These are phyloP conservation scores for Atractosteus spatula DNA, from an alignment of 2,113 vertebrate species.

Conservation along the genomic window DNA sequence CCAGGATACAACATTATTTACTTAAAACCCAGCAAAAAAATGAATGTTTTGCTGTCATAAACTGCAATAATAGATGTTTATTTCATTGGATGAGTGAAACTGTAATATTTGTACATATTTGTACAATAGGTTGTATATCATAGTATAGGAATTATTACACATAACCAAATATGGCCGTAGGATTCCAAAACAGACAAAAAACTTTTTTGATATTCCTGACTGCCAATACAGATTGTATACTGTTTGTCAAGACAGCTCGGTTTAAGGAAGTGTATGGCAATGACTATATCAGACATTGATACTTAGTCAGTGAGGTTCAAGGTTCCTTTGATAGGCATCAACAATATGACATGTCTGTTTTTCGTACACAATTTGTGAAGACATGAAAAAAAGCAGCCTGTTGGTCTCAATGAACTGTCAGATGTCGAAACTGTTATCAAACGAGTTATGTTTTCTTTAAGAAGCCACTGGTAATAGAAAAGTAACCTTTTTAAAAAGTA, in stretches of 20 bases:
- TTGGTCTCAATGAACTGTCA: slow-evolving; percentile 69
- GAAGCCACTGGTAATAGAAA: slow-evolving; percentile 49
- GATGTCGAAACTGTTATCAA: slow-evolving; percentile 71
- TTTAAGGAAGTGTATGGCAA: not conserved
- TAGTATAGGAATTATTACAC: no score
- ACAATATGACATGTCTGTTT: slow-evolving; percentile 52
- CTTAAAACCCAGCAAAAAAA: no score
- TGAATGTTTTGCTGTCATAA: no score
- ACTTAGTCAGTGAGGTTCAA: not conserved
- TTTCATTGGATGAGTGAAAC: no score
- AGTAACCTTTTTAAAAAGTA: slow-evolving; percentile 54
- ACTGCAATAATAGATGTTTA: no score
- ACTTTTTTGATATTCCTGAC: no score
- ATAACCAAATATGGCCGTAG: no score
- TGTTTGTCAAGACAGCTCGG: not conserved
- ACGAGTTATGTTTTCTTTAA: slow-evolving; percentile 57
- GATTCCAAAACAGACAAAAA: no score
- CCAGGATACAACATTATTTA: slow-evolving; percentile 58
- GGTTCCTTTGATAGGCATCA: slow-evolving; percentile 54
- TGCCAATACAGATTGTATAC: no score
- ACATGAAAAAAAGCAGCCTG: slow-evolving; percentile 46
- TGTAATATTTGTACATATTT: no score
- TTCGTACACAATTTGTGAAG: slow-evolving; percentile 43
- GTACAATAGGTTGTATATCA: no score
- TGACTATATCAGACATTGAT: slow-evolving; percentile 4